Evolutionary conservation across 2,888 invertebrate species (phyloP).

Genomic region (Cyrtodaria siliqua): DNA sequence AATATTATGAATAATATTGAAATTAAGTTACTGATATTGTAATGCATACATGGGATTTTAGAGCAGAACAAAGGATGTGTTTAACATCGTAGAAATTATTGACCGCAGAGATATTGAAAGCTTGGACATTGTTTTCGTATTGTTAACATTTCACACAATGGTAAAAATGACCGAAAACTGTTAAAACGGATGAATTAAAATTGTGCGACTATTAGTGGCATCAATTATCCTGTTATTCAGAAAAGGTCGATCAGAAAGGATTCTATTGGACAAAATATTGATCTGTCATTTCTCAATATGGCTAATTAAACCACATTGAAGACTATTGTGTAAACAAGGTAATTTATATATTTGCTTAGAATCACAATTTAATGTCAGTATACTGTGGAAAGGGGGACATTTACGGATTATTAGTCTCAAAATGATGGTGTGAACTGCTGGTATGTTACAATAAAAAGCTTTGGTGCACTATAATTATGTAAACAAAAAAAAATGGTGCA

Average conservation of each 20-base stretch:
- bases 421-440: too few species aligned
- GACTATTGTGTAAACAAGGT: constrained; percentile 34
- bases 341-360: too few species aligned
- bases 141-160: constrained; percentile 42
- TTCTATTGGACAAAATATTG: constrained; percentile 55
- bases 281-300: constrained; percentile 25
- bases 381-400: too few species aligned
- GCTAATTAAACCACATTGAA: constrained; percentile 56
- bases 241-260: constrained; percentile 21
- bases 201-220: constrained; percentile 19
- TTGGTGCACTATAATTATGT: too few species aligned
- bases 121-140: constrained; percentile 12
- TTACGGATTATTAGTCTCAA: too few species aligned
- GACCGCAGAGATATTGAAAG: constrained; percentile 25
- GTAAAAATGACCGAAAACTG: constrained; percentile 30
- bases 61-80: constrained; percentile 22
- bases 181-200: constrained; percentile 47
- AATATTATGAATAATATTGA: constrained; percentile 41
- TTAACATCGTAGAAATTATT: constrained; percentile 21
- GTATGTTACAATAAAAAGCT: too few species aligned
- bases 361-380: too few species aligned
- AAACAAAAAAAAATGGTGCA: too few species aligned
- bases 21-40: constrained; percentile 18
- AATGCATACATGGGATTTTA: constrained; percentile 17
- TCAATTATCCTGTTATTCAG: constrained; percentile 33